Base-by-base conservation (phyloP, 1,140 invertebrate genomes). In the Drosophila leontia region DNA sequence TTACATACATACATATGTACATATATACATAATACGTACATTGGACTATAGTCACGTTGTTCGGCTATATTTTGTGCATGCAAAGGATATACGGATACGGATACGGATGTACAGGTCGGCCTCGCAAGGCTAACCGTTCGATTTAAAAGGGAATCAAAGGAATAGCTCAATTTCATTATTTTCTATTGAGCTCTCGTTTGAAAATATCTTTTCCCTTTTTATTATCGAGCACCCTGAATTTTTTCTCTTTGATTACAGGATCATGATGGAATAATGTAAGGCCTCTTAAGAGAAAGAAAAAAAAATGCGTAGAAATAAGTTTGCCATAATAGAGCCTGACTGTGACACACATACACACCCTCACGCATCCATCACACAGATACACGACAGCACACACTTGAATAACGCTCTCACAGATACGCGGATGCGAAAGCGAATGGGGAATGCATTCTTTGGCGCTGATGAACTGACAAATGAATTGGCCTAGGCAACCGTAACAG, bases 61-160 rank as follows among this genome's bases (percentile, higher is more conserved):
- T 88, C 80, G 64, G 80, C 80, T 63, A 85, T 85, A 82, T 85
- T 82, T 86, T 75, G 59, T 70, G 69, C 55, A 67, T 60, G 50
- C 61, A 76, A 70, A 50, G 63, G 47, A 39, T 55, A 41, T 61
- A 19, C 51, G n/a, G 17, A 9, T 23, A 48, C 47, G 23, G 26
- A 39, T 26, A 7, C 8, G 35, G 19, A 56, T 39, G 35, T 56
- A 56, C 53, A 4, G 53, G 53, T n/a, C 2, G 4, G 1, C 19
- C 53, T 39, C 7, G 19, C 13, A 6, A 26, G 26, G 26, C 26
- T 26, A 6, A 26, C 4, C 26, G 26, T 26, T 26, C 26, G 4
- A 5, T 26, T 26, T 26, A 26, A 26, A 26, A 26, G 26, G 26
- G 26, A 26, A 26, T 26, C 26, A 26, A 26, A 26, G 26, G 26